A percentile compares a stretch with the other conserved stretches of the same genome.
These are phyloP conservation scores for Meteorus sp. DNA, from an alignment of 1,140 invertebrate species.

Conservation along the genomic window DNA sequence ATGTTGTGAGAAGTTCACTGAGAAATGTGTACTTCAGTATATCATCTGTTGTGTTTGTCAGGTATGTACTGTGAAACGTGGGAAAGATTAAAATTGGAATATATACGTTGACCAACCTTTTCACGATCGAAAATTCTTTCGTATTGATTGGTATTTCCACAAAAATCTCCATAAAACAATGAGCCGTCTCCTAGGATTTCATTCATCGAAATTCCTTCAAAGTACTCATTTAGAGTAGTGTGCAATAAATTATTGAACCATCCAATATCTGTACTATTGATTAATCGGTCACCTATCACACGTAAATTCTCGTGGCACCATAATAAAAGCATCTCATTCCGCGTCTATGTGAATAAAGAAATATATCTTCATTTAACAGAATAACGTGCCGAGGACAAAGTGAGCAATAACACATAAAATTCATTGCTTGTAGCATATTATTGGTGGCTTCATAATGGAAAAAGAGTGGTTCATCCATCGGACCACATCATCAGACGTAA, in stretches of 20 bases:
- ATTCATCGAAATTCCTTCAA: constrained; percentile 63
- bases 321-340: constrained; percentile 45
- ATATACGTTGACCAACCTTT: constrained; percentile 25
- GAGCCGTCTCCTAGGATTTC: constrained; percentile 49
- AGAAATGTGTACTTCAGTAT: no score
- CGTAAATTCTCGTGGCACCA: constrained; percentile 94
- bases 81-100: background rate
- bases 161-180: constrained; percentile 41
- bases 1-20: no score
- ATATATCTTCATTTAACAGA: no score
- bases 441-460: constrained; percentile 6
- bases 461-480: no score
- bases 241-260: constrained; percentile 69
- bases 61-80: background rate
- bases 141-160: constrained; percentile 29
- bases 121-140: constrained; percentile 31
- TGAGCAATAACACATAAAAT: background rate
- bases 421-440: background rate
- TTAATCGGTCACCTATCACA: constrained; percentile 91
- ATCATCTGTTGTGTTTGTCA: background rate
- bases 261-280: constrained; percentile 67
- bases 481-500: no score
- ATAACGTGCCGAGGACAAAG: no score
- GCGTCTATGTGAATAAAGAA: no score
- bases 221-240: constrained; percentile 61